Conservation (phyloP, 92 coral and sea anemone genomes). For the Anthopleura xanthogrammica region DNA sequence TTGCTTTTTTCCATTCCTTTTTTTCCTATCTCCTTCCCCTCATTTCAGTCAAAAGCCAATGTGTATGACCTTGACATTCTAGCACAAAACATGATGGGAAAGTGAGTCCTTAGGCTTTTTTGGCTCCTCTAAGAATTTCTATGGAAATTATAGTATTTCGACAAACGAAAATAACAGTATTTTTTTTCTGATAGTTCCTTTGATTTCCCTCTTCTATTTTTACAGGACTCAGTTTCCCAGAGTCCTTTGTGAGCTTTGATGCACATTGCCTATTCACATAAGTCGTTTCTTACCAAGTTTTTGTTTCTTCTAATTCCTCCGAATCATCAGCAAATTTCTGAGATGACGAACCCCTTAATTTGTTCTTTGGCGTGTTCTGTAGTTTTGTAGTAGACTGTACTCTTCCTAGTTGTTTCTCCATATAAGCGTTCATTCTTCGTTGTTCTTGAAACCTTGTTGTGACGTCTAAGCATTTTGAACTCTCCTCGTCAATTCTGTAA, state of each 20-base stretch:
- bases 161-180: too few relatives aligned
- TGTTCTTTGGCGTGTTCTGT: constrained; percentile 23
- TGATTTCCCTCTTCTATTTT: too few relatives aligned
- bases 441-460: constrained; percentile 74
- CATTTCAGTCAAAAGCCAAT: too few relatives aligned
- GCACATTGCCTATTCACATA: too few relatives aligned
- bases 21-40: neutral
- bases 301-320: constrained; percentile 60
- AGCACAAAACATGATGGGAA: too few relatives aligned
- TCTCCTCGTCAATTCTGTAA: constrained; percentile 71
- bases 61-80: too few relatives aligned
- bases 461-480: constrained; percentile 55
- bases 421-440: constrained; percentile 73
- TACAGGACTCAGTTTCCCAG: too few relatives aligned
- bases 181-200: too few relatives aligned
- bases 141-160: too few relatives aligned
- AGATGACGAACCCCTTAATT: constrained; percentile 29
- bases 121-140: too few relatives aligned
- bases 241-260: too few relatives aligned
- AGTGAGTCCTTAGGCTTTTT: too few relatives aligned
- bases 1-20: neutral
- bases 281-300: constrained; percentile 56
- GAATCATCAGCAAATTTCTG: constrained; percentile 30
- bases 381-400: constrained; percentile 46
- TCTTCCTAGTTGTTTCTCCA: constrained; percentile 83